Evolutionary conservation across 1,140 invertebrate genomes (phyloP).

Genomic region (Drosophila truncata): DNA sequence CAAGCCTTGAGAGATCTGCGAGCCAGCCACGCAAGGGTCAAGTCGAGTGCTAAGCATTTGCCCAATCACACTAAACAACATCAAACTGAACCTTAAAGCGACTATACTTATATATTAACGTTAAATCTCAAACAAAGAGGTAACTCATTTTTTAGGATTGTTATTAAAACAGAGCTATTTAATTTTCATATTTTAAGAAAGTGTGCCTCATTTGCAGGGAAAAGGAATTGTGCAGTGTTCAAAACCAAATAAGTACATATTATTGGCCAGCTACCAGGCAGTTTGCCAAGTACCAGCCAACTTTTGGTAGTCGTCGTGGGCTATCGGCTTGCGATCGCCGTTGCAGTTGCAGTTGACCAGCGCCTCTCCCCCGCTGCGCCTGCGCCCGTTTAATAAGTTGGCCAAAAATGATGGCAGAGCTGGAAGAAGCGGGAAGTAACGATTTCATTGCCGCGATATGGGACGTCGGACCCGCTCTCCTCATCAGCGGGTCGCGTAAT

Average conservation of each 20-base stretch:
- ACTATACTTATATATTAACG: not conserved
- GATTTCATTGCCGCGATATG: conserved; percentile 67
- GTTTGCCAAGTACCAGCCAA: conserved; percentile 53
- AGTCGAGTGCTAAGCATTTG: conserved; percentile 56
- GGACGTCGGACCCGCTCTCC: conserved; percentile 33
- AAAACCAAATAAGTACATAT: conserved; percentile 52
- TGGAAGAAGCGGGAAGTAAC: conserved; percentile 7
- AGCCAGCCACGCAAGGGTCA: conserved; percentile 57
- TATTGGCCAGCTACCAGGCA: conserved; percentile 47
- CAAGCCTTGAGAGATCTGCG: conserved; percentile 47
- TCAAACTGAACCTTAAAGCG: not conserved
- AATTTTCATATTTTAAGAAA: not conserved
- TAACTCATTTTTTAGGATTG: not conserved
- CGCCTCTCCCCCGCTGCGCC: conserved; percentile 44
- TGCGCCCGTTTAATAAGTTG: conserved; percentile 42
- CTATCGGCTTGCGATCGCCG: conserved; percentile 56
- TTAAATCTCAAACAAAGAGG: no score
- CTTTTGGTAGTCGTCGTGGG: conserved; percentile 16
- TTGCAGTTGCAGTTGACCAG: conserved; percentile 24
- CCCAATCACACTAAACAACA: conserved; percentile 28
- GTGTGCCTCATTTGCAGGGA: not conserved
- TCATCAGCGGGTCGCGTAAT: conserved; percentile 65
- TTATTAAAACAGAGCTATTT: no score
- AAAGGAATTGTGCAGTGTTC: conserved; percentile 22
- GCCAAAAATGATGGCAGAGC: not conserved